Percentiles rank a stretch among this genome's conserved stretches.
Evolutionary conservation across 2,113 vertebrate genomes (phyloP).

Genomic region (Sapayoa aenigma): DNA sequence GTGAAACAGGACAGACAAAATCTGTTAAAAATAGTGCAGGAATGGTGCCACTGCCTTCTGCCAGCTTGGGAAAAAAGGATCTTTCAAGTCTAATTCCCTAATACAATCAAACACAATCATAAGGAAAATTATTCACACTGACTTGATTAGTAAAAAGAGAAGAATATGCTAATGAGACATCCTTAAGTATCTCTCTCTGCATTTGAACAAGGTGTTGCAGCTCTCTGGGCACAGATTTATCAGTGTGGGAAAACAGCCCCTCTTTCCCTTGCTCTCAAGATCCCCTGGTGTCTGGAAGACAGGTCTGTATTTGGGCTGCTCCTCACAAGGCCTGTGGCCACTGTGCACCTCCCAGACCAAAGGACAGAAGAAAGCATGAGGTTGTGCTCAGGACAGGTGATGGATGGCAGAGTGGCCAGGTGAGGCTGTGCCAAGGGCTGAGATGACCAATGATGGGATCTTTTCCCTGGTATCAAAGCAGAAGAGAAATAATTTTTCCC

Average conservation of each 20-base stretch:
- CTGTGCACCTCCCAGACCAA: neutral
- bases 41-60: neutral
- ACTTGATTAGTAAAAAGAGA: neutral
- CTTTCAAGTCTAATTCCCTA: neutral
- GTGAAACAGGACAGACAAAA: neutral
- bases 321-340: neutral
- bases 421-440: neutral
- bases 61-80: neutral
- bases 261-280: too few species aligned
- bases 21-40: neutral
- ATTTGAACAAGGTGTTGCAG: neutral
- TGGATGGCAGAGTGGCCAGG: neutral
- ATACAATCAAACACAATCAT: conserved; percentile 25
- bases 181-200: neutral
- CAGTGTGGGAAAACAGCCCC: neutral
- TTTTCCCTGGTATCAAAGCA: neutral
- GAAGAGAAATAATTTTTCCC: neutral
- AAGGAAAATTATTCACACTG: neutral
- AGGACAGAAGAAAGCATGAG: neutral
- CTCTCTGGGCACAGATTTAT: neutral
- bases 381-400: neutral
- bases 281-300: neutral
- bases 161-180: neutral
- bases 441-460: neutral
- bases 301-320: neutral